phyloP scores from a whole-genome alignment of 2,113 vertebrate species.

The Sander lucioperca region DNA sequence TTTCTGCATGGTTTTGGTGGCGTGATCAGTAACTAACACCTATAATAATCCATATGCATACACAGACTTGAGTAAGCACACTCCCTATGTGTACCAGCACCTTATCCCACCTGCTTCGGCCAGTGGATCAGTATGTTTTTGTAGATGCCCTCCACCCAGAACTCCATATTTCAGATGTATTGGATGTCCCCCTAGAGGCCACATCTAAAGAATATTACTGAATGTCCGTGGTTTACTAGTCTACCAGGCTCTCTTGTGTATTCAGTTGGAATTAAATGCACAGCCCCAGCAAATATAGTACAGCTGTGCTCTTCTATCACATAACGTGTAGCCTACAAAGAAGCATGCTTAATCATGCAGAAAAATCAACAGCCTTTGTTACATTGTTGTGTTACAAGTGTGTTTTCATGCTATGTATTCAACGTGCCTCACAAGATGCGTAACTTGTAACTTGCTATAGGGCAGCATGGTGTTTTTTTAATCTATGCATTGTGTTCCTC shows the following conservation, averaged over 20 bases:
- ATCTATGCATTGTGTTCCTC: conserved; percentile 25
- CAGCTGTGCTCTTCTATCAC: conserved; percentile 67
- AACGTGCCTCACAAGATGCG: conserved; percentile 18
- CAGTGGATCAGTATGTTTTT: conserved; percentile 31
- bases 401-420: conserved; percentile 32
- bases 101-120: conserved; percentile 39
- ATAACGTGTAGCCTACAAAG: conserved; percentile 42
- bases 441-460: conserved; percentile 26
- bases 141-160: conserved; percentile 8
- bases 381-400: conserved; percentile 21
- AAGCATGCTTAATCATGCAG: conserved; percentile 60
- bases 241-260: conserved; percentile 33
- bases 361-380: conserved; percentile 56
- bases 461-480: conserved; percentile 42
- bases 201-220: conserved; percentile 41
- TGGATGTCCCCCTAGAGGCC: conserved; percentile 38
- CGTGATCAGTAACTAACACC: conserved; percentile 67
- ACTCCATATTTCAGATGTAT: conserved; percentile 44
- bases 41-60: conserved; percentile 8
- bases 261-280: conserved; percentile 43
- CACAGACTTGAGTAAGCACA: conserved; percentile 28
- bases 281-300: conserved; percentile 44
- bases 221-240: conserved; percentile 25
- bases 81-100: conserved; percentile 13
- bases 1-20: conserved; percentile 75